Conservation (phyloP, 64 coral and sea anemone species). For the Montipora efflorescens region DNA sequence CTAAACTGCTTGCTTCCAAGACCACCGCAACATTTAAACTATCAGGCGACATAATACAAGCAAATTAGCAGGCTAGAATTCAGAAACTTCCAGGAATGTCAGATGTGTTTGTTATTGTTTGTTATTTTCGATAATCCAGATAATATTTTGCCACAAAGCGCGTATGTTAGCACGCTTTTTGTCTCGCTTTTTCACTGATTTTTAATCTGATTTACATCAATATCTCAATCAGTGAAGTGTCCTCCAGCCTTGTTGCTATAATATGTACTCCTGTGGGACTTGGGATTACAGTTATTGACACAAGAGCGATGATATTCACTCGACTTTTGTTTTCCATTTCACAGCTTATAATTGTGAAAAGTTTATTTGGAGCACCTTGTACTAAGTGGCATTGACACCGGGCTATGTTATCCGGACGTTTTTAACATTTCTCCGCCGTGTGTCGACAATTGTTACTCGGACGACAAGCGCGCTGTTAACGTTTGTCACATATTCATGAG, state of each 20-base stretch:
- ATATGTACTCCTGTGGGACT: not conserved
- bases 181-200: not conserved
- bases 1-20: too few relatives aligned
- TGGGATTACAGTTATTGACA: not conserved
- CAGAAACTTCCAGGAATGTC: too few relatives aligned
- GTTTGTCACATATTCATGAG: slow-evolving; percentile 45
- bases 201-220: not conserved
- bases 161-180: too few relatives aligned
- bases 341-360: not conserved
- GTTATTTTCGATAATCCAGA: too few relatives aligned
- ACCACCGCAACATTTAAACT: too few relatives aligned
- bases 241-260: not conserved
- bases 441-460: not conserved
- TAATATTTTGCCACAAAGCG: too few relatives aligned
- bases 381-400: not conserved
- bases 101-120: too few relatives aligned
- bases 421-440: not conserved
- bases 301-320: not conserved
- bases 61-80: too few relatives aligned
- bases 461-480: not conserved
- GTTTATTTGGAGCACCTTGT: not conserved
- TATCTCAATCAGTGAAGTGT: not conserved
- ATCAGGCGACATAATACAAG: too few relatives aligned
- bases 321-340: not conserved
- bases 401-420: not conserved